Conservation (phyloP, 2,797 vertebrate genomes). For the Melanotaenia trifasciata region DNA sequence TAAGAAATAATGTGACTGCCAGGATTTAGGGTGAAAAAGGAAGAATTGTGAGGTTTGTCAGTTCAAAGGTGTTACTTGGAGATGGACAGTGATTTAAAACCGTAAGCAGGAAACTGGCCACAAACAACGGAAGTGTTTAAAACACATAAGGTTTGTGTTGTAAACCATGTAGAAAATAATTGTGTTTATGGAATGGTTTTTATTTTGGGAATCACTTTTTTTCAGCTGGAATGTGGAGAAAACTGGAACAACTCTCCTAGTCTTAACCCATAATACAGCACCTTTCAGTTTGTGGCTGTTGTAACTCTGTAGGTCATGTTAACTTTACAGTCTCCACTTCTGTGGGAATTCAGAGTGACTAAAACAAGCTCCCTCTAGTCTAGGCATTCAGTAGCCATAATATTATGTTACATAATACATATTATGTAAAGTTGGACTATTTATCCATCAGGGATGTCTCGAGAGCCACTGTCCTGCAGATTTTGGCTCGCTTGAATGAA, state of each 20-base stretch:
- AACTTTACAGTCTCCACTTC: neutral
- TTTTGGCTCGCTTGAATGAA: too few relatives aligned
- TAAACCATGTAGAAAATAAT: constrained; percentile 2
- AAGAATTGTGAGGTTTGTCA: constrained; percentile 21
- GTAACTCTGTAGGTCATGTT: neutral
- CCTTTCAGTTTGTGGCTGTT: too few relatives aligned
- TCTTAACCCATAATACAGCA: neutral
- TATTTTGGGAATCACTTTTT: neutral
- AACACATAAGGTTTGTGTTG: neutral
- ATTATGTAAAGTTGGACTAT: neutral
- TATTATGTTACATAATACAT: too few relatives aligned
- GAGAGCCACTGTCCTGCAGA: too few relatives aligned
- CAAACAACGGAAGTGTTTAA: constrained; percentile 7
- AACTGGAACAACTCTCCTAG: neutral
- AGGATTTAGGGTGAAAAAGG: constrained; percentile 15
- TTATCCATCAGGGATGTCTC: too few relatives aligned
- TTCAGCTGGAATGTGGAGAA: too few relatives aligned
- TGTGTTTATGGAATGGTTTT: neutral
- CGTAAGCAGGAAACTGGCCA: constrained; percentile 39
- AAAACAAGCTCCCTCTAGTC: neutral
- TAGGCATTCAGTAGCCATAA: neutral
- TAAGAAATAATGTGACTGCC: constrained; percentile 8
- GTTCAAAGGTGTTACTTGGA: constrained; percentile 31
- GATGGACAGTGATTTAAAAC: constrained; percentile 50
- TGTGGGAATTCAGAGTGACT: neutral